A percentile compares a stretch with the other conserved stretches of the same genome.
Conservation (phyloP, 2,888 invertebrate species). For the Drosophila aldrichi region DNA sequence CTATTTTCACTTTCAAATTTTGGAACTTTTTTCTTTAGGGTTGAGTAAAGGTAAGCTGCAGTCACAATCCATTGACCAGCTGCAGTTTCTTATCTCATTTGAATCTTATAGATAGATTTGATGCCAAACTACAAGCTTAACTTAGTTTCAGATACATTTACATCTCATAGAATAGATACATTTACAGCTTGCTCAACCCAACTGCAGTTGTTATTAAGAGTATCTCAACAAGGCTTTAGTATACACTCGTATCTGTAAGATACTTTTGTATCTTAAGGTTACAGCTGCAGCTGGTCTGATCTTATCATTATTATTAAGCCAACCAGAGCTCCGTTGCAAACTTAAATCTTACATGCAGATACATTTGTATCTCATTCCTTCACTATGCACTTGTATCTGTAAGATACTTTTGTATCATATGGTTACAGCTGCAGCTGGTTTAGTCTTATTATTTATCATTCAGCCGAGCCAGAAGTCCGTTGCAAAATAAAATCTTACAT, state of each 20-base stretch:
- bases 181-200: background rate
- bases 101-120: background rate
- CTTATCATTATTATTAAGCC: too few relatives aligned
- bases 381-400: too few relatives aligned
- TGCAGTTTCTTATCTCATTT: background rate
- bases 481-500: background rate
- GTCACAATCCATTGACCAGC: background rate
- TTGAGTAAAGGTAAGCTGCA: background rate
- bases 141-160: too few relatives aligned
- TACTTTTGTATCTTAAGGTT: too few relatives aligned
- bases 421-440: too few relatives aligned
- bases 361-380: slow-evolving; percentile 18
- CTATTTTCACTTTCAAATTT: background rate
- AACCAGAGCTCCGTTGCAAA: background rate
- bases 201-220: too few relatives aligned
- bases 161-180: background rate
- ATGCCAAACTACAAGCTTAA: too few relatives aligned
- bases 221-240: too few relatives aligned
- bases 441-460: too few relatives aligned
- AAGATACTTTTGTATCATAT: background rate
- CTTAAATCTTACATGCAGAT: background rate
- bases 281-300: too few relatives aligned
- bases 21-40: background rate
- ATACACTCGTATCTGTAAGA: background rate
- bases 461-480: background rate